Evolutionary conservation across 2,113 vertebrate genomes (phyloP), one percentile per base, ranked within the genome.

Genomic region (Gnathonemus longibarbis): DNA sequence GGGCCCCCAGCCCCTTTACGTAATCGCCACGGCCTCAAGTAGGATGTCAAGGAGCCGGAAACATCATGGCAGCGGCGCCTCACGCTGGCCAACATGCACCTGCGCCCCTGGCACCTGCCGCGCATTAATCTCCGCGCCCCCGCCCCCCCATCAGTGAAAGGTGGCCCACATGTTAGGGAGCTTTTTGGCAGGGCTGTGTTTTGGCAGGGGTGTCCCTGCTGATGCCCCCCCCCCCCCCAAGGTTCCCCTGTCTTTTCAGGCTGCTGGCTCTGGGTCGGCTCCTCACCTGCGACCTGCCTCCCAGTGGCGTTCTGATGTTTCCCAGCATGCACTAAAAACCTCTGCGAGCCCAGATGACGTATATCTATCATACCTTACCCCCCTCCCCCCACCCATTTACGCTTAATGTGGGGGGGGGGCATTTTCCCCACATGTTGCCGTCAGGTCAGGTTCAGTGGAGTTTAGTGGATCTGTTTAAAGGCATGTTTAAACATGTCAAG

Each of bases 81-180:
- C 6, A 74, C 66, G 70, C 13, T 21, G 13, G n/a, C n/a, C n/a
- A n/a, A n/a, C n/a, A n/a, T n/a, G n/a, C n/a, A n/a, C n/a, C n/a
- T n/a, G n/a, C n/a, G n/a, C n/a, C n/a, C n/a, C n/a, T n/a, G n/a
- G n/a, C 95, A 95, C 95, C 94, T 95, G 95, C 92, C 93, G 52
- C 87, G 91, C 92, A 93, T 95, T 94, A 92, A 93, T 93, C 91
- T 92, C 92, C 88, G 90, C 92, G 11, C 31, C 31, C 35, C 31
- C 15, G 35, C 35, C 35, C 35, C 35, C 10, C 31, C n/a, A n/a
- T n/a, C n/a, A n/a, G n/a, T n/a, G n/a, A n/a, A n/a, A n/a, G n/a
- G n/a, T n/a, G n/a, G n/a, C n/a, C n/a, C n/a, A n/a, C n/a, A n/a
- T n/a, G n/a, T n/a, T n/a, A n/a, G n/a, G n/a, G n/a, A n/a, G n/a